These are phyloP conservation scores for Dendrocopos noguchii DNA, from an alignment of 2,113 vertebrate genomes.

Conservation along the genomic window DNA sequence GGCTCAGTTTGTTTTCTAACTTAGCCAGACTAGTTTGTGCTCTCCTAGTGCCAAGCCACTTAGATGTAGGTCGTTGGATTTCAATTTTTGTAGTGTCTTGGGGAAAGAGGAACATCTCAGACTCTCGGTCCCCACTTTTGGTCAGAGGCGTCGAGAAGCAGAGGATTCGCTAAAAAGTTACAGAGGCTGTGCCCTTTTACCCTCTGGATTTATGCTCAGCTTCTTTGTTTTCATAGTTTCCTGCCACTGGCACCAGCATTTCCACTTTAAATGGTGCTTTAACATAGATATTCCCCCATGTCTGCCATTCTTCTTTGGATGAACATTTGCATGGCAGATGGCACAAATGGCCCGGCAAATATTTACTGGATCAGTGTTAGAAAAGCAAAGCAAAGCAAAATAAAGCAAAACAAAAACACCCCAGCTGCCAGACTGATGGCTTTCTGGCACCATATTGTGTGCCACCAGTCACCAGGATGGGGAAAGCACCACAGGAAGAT, in stretches of 20 bases:
- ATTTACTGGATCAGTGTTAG: conserved; percentile 74
- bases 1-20: background rate
- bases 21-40: conserved; percentile 4
- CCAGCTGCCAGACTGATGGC: conserved; percentile 73
- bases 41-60: background rate
- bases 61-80: background rate
- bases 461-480: conserved; percentile 30
- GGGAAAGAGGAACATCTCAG: background rate
- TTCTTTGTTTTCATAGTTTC: conserved; percentile 18
- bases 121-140: background rate
- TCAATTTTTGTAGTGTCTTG: background rate
- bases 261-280: conserved; percentile 64
- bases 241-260: conserved; percentile 12
- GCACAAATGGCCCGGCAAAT: conserved; percentile 78
- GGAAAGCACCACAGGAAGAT: conserved; percentile 41
- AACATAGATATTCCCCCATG: conserved; percentile 57
- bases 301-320: conserved; percentile 67
- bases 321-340: conserved; percentile 79
- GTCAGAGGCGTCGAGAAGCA: background rate
- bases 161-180: background rate
- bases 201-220: background rate
- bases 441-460: conserved; percentile 63
- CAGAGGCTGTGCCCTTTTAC: background rate
- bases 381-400: conserved; percentile 35
- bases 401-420: conserved; percentile 43